Conservation (phyloP, 2,797 vertebrate species). For the Micromesistius poutassou region DNA sequence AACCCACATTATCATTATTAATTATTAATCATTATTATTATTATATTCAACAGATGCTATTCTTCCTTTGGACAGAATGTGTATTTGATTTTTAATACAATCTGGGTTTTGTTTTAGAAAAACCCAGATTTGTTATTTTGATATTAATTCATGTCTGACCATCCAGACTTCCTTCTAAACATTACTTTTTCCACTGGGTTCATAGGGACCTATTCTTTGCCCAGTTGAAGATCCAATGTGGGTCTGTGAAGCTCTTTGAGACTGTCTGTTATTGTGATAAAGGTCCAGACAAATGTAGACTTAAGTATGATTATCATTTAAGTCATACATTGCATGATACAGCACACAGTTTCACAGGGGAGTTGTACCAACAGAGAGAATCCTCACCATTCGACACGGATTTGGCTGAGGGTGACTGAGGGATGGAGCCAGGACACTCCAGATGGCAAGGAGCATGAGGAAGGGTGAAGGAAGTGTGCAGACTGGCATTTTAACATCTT, state of each 20-base stretch:
- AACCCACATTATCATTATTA: no score
- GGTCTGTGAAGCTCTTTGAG: not conserved
- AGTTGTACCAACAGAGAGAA: not conserved
- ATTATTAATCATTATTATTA: no score
- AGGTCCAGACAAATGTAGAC: not conserved
- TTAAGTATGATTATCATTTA: not conserved
- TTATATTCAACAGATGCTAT: no score
- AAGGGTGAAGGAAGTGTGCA: constrained; percentile 50
- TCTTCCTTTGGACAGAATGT: no score
- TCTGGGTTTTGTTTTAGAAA: no score
- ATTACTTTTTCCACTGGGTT: no score
- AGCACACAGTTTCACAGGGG: not conserved
- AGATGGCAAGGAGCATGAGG: constrained; percentile 53
- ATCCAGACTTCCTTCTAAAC: no score
- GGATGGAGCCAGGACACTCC: constrained; percentile 44
- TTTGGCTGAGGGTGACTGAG: constrained; percentile 52
- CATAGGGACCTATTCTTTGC: no score
- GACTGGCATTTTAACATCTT: constrained; percentile 76
- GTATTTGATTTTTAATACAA: no score
- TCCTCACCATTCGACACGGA: constrained; percentile 66
- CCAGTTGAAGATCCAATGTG: no score
- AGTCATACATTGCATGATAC: not conserved
- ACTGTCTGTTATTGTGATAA: not conserved
- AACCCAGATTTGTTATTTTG: no score
- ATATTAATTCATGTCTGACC: no score